Evolutionary conservation across 2,797 vertebrate species (phyloP), one percentile per base, ranked within the genome.

Genomic region (Eupleurogrammus muticus): DNA sequence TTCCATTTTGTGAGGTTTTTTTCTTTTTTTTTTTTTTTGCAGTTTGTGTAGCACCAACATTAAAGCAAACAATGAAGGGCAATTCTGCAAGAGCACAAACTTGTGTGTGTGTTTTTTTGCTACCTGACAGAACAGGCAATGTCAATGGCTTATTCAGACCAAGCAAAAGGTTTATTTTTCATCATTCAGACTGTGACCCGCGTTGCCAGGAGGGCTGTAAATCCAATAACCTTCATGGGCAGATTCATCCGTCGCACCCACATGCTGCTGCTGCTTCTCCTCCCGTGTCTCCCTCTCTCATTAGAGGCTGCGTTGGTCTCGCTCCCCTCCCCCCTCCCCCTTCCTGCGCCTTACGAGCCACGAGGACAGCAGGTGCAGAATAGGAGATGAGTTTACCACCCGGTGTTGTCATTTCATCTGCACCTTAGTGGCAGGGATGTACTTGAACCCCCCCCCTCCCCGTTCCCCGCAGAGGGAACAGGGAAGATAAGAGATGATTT

Each of bases 381-480:
- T 80, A 77, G 58, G 44, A 76, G 79, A 92, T 92, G 86, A 89
- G 84, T 80, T 75, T 75, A 6, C 82, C 81, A 55, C 83, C 85
- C 63, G 36, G 48, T 52, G 66, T 53, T 86, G 83, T 86, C 56
- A 62, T 90, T 87, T 90, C 76, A 82, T 89, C 82, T 76, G 65
- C 60, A 74, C 80, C 80, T 63, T 21, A 69, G 80, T 70, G 61
- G 65, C 59, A 49, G 60, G 35, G 75, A 53, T 58, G 75, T 70
- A 60, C 73, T 61, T 14, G 32, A 57, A 68, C 77, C 40, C 36
- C 66, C 32, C 28, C 28, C 28, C 77, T 38, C 36, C 66, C 32
- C n/a, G n/a, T n/a, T n/a, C n/a, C 80, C 54, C 2, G 20, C 75
- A 40, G 70, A 71, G 77, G 24, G 35, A 75, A 67, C 65, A 62